Evolutionary conservation across 2,113 vertebrate genomes (phyloP).

Genomic region (Pelodiscus sinensis): DNA sequence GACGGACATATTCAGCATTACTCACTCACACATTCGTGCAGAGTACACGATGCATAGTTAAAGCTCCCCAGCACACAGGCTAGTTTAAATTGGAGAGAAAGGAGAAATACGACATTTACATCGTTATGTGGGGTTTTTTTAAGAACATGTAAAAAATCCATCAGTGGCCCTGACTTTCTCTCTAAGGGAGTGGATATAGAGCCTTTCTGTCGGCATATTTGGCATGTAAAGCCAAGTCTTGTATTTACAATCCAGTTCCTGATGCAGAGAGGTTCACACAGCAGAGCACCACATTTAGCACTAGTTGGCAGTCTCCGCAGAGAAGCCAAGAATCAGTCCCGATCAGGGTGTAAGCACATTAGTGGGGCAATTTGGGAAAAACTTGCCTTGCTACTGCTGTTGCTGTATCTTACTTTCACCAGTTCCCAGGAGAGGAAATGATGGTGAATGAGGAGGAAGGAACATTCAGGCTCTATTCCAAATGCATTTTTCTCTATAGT

Average conservation of each 20-base stretch:
- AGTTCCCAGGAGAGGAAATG: not conserved
- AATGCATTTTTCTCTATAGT: not conserved
- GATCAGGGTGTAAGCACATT: not conserved
- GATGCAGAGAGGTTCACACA: not conserved
- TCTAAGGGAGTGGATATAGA: not conserved
- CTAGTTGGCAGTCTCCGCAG: not conserved
- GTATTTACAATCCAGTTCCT: not conserved
- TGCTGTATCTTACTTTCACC: too few relatives aligned
- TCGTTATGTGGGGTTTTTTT: not conserved
- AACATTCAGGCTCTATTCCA: not conserved
- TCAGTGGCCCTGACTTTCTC: not conserved
- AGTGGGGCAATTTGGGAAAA: too few relatives aligned
- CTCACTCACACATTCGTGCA: rapidly evolving
- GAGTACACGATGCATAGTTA: not conserved
- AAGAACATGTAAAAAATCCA: not conserved
- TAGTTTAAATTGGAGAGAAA: not conserved
- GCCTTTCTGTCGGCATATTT: not conserved
- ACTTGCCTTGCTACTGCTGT: too few relatives aligned
- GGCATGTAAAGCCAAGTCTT: not conserved
- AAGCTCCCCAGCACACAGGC: not conserved
- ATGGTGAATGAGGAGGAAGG: not conserved
- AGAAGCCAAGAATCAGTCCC: not conserved
- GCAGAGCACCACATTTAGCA: not conserved
- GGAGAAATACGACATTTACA: not conserved
- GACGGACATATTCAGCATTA: rapidly evolving